Base-by-base conservation (phyloP, 1,140 invertebrate species). In the Papilio polytes region DNA sequence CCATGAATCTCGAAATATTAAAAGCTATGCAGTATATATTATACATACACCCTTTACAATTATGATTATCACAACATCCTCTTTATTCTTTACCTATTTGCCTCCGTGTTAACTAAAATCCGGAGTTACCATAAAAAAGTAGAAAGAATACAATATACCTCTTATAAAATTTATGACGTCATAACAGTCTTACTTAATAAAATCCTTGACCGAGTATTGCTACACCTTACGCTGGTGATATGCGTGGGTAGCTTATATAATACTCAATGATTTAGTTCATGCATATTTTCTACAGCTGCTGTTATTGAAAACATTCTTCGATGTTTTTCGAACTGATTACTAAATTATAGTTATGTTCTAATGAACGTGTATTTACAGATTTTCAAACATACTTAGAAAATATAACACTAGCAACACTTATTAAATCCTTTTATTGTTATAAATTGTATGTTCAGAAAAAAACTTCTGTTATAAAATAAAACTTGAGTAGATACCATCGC, bases 201-300 rank as follows among this genome's bases (percentile, higher is more conserved):
- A 66, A 66, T 66, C 63, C 63, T 66, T 66, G 63, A 66, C 63
- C 63, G 63, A 66, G 63, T 66, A 66, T 66, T 66, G 26, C 63
- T 31, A 66, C 63, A 66, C 63, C 12, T 66, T 66, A 63, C 22
- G 22, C 22, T n/a, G n/a, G 26, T 26, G 18, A 56, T 66, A 66
- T n/a, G 12, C 26, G 63, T 15, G 22, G 22, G 22, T 66, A 66
- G 63, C 22, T 66, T 66, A 66, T 31, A 66, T 66, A 66, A 66
- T 66, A 26, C 6, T 66, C 63, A 66, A 18, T 36, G 26, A 66
- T 66, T 66, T 31, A 31, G 26, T 66, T 66, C 22, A 12, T 66
- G 20, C 26, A 36, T 36, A 10, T 66, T 59, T 59, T 59, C 56
- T 66, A 31, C 13, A 31, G 10, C 12, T 3, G 12, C 26, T 6